Evolutionary conservation across 2,113 vertebrate species (phyloP), one percentile per base, ranked within the genome.

Genomic region (Odocoileus virginianus): DNA sequence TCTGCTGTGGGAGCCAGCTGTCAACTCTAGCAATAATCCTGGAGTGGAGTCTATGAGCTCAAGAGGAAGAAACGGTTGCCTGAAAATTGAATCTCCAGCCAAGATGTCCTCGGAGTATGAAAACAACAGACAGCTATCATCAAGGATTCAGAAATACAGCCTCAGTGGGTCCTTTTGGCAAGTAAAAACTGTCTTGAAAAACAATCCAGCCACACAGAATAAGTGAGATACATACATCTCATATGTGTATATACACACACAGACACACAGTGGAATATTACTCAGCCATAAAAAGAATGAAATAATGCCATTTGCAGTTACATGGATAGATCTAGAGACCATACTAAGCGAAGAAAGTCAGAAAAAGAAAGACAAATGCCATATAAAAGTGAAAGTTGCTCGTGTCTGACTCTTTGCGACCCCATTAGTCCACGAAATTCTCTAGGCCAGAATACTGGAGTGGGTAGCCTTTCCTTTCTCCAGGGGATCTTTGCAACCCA

Each of bases 121-220:
- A 67, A 87, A 91, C 17, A 92, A 47, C 61, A 67, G 79, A 60
- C 27, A 67, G 47, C 33, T 28, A 74, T 43, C 64, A 54, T 43
- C 45, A 45, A 91, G 47, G 19, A 60, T 58, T 84, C 30, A 57
- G 55, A 87, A 83, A 52, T n/a, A 50, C 3, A 93, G 92, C 21
- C 33, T 43, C 33, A 27, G 1, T 54, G 90, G 11, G 16, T 57
- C 15, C 11, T 87, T 94, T 84, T n/a, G 92, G 79, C 78, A 91
- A 96, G 90, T 88, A 92, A 93, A 87, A 95, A 74, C 16, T 47
- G 79, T 58, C 54, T 95, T 92, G 54, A 90, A 93, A 92, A 92
- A 27, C 47, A 95, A 97, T 87, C 54, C 43, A 91, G 47, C n/a
- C 64, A 76, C 16, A 33, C 50, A n/a, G 61, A 67, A 81, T 17